Evolutionary conservation across 2,888 invertebrate species (phyloP).

Genomic region (Carpatolechia fugitivella): DNA sequence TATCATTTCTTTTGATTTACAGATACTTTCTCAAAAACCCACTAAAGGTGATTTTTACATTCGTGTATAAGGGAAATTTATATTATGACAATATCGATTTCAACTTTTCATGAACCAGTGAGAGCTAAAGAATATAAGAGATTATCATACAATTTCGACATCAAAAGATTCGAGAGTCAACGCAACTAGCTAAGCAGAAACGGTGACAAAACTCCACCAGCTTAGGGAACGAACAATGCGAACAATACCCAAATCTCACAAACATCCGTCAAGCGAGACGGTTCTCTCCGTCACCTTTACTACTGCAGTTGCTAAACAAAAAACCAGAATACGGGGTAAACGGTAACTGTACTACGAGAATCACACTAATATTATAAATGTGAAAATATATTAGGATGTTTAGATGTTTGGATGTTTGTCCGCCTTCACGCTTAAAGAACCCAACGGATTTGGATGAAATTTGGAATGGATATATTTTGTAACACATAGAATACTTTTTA

Average conservation of each 20-base stretch:
- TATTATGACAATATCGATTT: neutral
- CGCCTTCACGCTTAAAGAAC: too few relatives aligned
- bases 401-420: too few relatives aligned
- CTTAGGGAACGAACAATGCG: constrained; percentile 38
- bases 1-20: neutral
- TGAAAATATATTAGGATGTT: too few relatives aligned
- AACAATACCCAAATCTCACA: constrained; percentile 45
- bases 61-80: neutral
- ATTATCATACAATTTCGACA: constrained; percentile 9
- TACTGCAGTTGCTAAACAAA: constrained; percentile 15
- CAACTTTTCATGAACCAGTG: neutral
- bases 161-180: constrained; percentile 24
- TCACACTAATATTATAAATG: too few relatives aligned
- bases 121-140: neutral
- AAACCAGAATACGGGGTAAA: constrained; percentile 14
- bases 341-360: constrained; percentile 12
- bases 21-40: neutral
- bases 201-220: constrained; percentile 31
- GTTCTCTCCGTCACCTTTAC: constrained; percentile 28
- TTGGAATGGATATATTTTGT: too few relatives aligned
- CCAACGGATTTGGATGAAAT: too few relatives aligned
- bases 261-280: constrained; percentile 34
- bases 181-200: constrained; percentile 25
- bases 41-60: neutral
- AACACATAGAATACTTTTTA: too few relatives aligned